These are phyloP conservation scores for Drosophila busckii DNA, from an alignment of 1,140 invertebrate genomes.

Conservation along the genomic window DNA sequence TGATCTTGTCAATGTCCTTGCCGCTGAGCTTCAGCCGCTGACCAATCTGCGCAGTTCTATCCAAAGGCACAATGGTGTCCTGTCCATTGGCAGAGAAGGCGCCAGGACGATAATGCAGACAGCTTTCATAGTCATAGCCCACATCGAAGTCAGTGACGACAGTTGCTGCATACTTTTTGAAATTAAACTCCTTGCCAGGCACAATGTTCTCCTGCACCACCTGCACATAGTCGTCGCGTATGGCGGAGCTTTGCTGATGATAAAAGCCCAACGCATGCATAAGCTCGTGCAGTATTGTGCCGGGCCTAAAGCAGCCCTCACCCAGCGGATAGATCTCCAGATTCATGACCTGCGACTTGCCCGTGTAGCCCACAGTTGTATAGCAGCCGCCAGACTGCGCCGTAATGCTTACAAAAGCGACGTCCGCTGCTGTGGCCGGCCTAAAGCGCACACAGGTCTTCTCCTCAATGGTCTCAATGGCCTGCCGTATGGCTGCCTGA, in stretches of 20 bases:
- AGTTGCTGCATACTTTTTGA: constrained; percentile 79
- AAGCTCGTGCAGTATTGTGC: constrained; percentile 84
- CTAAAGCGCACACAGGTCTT: constrained; percentile 50
- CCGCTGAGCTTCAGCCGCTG: constrained; percentile 83
- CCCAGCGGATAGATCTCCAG: constrained; percentile 76
- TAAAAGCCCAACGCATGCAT: constrained; percentile 83
- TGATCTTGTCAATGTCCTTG: constrained; percentile 80
- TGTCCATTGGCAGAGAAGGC: constrained; percentile 87
- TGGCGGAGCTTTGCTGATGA: constrained; percentile 82
- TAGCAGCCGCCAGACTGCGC: constrained; percentile 79
- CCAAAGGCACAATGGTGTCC: constrained; percentile 83
- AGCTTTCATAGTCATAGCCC: constrained; percentile 85
- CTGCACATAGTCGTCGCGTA: constrained; percentile 82
- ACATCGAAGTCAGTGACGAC: constrained; percentile 79
- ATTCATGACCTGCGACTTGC: constrained; percentile 80
- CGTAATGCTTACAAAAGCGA: constrained; percentile 37
- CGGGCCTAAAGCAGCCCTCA: constrained; percentile 80
- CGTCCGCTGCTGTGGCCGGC: constrained; percentile 53
- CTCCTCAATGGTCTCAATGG: constrained; percentile 46
- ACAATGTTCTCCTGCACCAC: constrained; percentile 82
- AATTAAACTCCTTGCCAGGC: constrained; percentile 81
- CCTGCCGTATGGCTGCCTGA: constrained; percentile 44
- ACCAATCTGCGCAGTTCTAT: constrained; percentile 79
- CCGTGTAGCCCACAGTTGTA: constrained; percentile 81
- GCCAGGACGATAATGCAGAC: constrained; percentile 87